Evolutionary conservation across 2,797 vertebrate genomes (phyloP), one percentile per base, ranked within the genome.

Genomic region (Clarias platycephalus): DNA sequence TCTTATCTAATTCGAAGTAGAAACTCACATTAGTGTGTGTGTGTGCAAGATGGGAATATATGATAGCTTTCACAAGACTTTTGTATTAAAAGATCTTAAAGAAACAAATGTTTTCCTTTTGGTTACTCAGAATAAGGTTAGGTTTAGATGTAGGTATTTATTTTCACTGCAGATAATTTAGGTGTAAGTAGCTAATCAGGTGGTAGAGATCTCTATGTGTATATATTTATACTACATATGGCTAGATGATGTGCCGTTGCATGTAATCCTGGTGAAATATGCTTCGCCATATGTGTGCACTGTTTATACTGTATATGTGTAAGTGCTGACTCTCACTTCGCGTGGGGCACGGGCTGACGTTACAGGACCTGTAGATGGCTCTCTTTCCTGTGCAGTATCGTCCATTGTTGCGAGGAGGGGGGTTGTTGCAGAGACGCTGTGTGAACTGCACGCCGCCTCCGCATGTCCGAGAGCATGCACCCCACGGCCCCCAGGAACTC

Each of bases 401-500:
- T 0, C 98, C 98, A 0, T 95, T 97, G 93, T 99, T 99, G 55
- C 97, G 95, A 2, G 98, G 98, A 0, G 97, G 96, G 0, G 98
- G 98, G 87, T 99, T 98, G 91, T 99, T 99, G 93, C 98, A 99
- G 85, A 97, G 95, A 2, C 98, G 97, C 66, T 98, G 94, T n/a
- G 98, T 96, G 85, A 99, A 98, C 91, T 99, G 97, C 12, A 99
- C 96, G 2, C 98, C 98, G 0, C 98, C 97, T 0, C 97, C 97
- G 49, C 98, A 99, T 0, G 96, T 95, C 1, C 97, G 95, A 12
- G 97, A 97, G 87, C 98, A 99, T 3, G 95, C 90, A 5, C 98
- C 98, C 98, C 98, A 99, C 0, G 97, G 85, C 0, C 98, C 98
- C 98, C 98, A 99, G 4, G 97, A 97, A 0, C 98, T 98, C 98